Percentiles rank a stretch among this genome's conserved stretches.
Evolutionary conservation across 2,888 invertebrate genomes (phyloP).

Genomic region (Drosophila dives): DNA sequence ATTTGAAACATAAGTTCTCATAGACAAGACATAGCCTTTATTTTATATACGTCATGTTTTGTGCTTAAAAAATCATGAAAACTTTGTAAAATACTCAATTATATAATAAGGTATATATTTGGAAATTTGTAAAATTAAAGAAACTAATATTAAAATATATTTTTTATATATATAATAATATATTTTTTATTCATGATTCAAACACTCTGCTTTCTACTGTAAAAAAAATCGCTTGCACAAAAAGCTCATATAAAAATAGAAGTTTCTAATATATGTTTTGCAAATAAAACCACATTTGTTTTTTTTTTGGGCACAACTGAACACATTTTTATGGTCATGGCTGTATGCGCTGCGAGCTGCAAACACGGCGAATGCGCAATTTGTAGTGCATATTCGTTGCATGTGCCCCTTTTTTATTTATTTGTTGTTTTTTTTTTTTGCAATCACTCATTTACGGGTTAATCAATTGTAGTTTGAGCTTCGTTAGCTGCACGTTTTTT

Average conservation of each 20-base stretch:
- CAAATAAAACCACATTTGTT: background rate
- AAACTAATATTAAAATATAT: background rate
- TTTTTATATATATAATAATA: too few species aligned
- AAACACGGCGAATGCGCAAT: conserved; percentile 61
- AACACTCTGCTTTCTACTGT: background rate
- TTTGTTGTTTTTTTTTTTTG: background rate
- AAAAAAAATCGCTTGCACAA: background rate
- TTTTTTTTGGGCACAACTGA: background rate
- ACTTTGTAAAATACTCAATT: background rate
- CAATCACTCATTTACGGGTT: conserved; percentile 43
- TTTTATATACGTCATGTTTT: background rate
- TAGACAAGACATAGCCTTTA: too few species aligned
- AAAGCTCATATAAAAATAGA: background rate
- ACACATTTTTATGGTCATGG: conserved; percentile 19
- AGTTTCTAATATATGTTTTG: background rate
- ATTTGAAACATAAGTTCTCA: background rate
- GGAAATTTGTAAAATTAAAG: background rate
- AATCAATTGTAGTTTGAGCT: conserved; percentile 72
- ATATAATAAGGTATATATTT: background rate
- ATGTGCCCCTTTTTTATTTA: conserved; percentile 27
- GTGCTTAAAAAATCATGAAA: background rate
- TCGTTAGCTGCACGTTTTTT: conserved; percentile 69
- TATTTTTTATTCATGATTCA: background rate
- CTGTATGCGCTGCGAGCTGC: conserved; percentile 29
- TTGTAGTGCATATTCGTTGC: conserved; percentile 28